Evolutionary conservation across 2,797 vertebrate species (phyloP).

Genomic region (Arrhamphus sclerolepis): DNA sequence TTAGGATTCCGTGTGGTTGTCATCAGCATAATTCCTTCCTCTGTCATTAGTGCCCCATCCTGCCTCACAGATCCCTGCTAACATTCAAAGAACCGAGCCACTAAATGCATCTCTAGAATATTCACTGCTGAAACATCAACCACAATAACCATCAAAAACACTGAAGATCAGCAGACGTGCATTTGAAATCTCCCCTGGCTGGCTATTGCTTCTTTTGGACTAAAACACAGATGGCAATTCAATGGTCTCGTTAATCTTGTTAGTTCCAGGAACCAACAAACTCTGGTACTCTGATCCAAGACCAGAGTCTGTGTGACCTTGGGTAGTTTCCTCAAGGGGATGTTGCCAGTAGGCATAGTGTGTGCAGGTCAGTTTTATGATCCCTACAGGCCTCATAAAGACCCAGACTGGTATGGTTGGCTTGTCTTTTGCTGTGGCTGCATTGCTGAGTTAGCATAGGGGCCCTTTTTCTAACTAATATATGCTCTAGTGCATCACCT

Average conservation of each 20-base stretch:
- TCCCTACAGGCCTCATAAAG: conserved; percentile 31
- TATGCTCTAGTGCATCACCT: no score
- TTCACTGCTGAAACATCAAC: conserved; percentile 50
- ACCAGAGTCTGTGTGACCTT: conserved; percentile 38
- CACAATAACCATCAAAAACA: conserved; percentile 62
- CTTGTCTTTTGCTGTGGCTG: conserved; percentile 36
- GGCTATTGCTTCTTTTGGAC: conserved; percentile 56
- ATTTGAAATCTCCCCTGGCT: conserved; percentile 54
- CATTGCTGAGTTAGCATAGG: conserved; percentile 59
- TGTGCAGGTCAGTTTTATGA: conserved; percentile 25
- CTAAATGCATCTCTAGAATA: conserved; percentile 58
- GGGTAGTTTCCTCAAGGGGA: conserved; percentile 34
- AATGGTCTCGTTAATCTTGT: conserved; percentile 46
- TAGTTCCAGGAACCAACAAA: conserved; percentile 47
- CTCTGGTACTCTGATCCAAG: conserved; percentile 40
- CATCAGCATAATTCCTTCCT: conserved; percentile 42
- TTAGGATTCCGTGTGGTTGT: conserved; percentile 45
- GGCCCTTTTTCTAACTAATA: conserved; percentile 29
- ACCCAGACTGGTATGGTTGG: conserved; percentile 24
- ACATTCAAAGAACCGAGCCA: conserved; percentile 54
- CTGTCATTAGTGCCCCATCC: conserved; percentile 57
- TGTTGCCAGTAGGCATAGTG: conserved; percentile 40
- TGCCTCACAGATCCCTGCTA: conserved; percentile 36
- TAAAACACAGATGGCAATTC: conserved; percentile 38
- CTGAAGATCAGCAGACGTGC: conserved; percentile 55